Evolutionary conservation across 1,140 invertebrate species (phyloP).

Genomic region (Lerema accius): DNA sequence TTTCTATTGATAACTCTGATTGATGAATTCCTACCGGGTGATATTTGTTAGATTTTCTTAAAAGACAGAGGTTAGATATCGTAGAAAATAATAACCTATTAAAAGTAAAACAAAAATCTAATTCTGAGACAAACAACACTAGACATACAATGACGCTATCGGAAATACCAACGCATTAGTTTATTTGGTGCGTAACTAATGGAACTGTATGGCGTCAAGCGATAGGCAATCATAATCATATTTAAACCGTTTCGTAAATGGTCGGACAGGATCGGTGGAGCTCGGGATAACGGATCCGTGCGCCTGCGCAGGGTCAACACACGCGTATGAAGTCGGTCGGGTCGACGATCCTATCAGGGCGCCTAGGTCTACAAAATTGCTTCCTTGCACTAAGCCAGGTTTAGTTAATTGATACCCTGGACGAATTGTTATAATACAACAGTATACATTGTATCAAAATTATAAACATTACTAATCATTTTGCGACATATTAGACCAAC

Average conservation of each 20-base stretch:
- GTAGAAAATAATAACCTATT: too few relatives aligned
- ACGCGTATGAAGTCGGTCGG: slow-evolving; percentile 62
- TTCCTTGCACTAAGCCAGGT: not conserved
- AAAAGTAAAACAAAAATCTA: slow-evolving; percentile 23
- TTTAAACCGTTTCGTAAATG: slow-evolving; percentile 38
- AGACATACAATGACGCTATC: slow-evolving; percentile 39
- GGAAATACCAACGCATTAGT: slow-evolving; percentile 23
- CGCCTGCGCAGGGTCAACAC: slow-evolving; percentile 71
- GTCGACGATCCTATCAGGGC: slow-evolving; percentile 53
- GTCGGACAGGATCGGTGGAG: slow-evolving; percentile 44
- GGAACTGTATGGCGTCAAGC: slow-evolving; percentile 38
- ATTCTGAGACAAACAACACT: slow-evolving; percentile 26
- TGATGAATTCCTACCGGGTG: too few relatives aligned
- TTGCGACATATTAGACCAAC: not conserved
- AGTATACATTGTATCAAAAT: too few relatives aligned
- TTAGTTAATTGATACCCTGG: too few relatives aligned
- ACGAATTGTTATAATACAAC: too few relatives aligned
- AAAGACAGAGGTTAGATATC: too few relatives aligned
- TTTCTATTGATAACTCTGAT: too few relatives aligned
- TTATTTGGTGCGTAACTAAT: slow-evolving; percentile 34
- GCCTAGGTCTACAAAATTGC: slow-evolving; percentile 32
- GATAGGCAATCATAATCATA: slow-evolving; percentile 10
- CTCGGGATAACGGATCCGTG: slow-evolving; percentile 54
- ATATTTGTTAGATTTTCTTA: too few relatives aligned
- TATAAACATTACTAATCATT: not conserved